Percentiles rank a stretch among this genome's conserved stretches.
Conservation (phyloP, 2,797 vertebrate genomes). For the Catharus ustulatus region DNA sequence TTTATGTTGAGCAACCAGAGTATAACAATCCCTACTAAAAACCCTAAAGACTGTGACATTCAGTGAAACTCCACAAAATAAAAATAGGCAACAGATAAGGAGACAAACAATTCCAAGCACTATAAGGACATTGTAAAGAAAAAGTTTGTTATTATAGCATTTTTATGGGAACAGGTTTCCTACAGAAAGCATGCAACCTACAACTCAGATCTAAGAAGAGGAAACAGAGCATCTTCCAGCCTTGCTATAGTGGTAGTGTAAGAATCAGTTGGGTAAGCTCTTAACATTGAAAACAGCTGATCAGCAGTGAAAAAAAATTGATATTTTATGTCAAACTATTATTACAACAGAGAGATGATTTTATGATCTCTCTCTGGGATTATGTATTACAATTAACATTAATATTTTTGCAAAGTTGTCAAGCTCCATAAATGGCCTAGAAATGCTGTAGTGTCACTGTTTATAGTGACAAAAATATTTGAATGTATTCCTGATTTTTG, state of each 20-base stretch:
- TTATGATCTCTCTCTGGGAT: background rate
- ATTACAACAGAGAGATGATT: background rate
- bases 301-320: background rate
- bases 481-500: background rate
- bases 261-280: background rate
- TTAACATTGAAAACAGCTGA: background rate
- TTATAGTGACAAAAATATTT: background rate
- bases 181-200: background rate
- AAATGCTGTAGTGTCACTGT: background rate
- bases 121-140: background rate
- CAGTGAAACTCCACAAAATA: background rate
- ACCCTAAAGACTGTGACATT: background rate
- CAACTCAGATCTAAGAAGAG: background rate
- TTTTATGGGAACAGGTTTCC: background rate
- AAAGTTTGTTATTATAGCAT: background rate
- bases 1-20: background rate
- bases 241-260: background rate
- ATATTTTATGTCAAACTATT: background rate
- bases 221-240: background rate
- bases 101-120: background rate
- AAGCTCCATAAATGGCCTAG: background rate
- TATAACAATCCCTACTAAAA: background rate
- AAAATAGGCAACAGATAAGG: background rate
- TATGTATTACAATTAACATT: background rate
- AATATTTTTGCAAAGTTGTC: background rate